Percentiles rank a stretch among this genome's conserved stretches.
phyloP scores from a whole-genome alignment of 2,888 invertebrate species.

The Drosophila gaucha region DNA sequence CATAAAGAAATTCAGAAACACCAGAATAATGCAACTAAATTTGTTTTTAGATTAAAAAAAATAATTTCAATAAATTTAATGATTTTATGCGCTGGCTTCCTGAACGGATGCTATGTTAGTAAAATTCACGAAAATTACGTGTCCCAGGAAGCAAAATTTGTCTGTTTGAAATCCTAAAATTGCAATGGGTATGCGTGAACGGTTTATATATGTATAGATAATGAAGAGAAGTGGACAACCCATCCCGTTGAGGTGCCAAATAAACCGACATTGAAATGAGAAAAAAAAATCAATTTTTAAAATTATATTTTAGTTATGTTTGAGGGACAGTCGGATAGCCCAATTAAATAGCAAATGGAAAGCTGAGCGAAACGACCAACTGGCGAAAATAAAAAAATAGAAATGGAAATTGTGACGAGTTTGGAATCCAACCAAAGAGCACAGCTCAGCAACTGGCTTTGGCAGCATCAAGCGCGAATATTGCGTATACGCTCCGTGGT shows the following conservation, averaged over 20 bases:
- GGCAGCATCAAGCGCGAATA: constrained; percentile 48
- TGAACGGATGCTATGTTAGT: background rate
- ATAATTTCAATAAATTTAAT: no score
- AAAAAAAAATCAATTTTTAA: constrained; percentile 20
- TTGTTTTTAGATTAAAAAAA: no score
- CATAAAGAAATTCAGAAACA: no score
- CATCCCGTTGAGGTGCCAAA: no score
- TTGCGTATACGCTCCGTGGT: constrained; percentile 57
- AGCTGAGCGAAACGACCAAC: constrained; percentile 46
- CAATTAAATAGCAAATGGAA: constrained; percentile 40
- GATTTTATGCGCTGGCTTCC: background rate
- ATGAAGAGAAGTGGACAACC: background rate
- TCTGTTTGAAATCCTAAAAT: background rate
- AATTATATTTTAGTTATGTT: constrained; percentile 6
- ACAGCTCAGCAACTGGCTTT: constrained; percentile 41
- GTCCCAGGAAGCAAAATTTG: background rate
- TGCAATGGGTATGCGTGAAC: background rate
- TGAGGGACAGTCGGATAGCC: constrained; percentile 10
- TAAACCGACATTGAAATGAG: constrained; percentile 17
- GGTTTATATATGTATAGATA: background rate
- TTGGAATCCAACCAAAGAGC: constrained; percentile 38
- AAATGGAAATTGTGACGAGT: constrained; percentile 58
- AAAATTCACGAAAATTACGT: background rate
- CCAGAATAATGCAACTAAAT: no score
- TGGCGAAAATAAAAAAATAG: constrained; percentile 26